Conservation (phyloP, 2,888 invertebrate genomes). For the Lasioglossum lativentre region DNA sequence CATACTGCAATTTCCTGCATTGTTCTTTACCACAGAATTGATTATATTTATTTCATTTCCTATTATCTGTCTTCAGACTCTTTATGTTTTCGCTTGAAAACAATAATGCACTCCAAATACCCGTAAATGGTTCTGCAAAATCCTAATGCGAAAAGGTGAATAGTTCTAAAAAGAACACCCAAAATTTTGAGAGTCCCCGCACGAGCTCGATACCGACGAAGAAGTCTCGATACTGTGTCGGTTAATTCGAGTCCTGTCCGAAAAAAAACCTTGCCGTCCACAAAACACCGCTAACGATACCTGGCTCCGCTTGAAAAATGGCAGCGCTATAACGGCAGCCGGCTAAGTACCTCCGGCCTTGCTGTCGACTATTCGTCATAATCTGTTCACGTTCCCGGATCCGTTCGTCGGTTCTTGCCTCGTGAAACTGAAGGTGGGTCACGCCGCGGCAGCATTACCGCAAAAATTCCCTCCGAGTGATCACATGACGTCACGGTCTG, state of each 20-base stretch:
- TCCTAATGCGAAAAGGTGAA: constrained; percentile 1
- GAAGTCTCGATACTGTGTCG: constrained; percentile 39
- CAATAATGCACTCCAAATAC: no score
- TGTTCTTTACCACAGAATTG: no score
- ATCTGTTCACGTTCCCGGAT: constrained; percentile 53
- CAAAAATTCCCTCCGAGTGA: not conserved
- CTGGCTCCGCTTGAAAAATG: constrained; percentile 62
- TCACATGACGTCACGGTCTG: not conserved
- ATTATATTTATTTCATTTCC: no score
- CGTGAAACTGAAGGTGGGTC: constrained; percentile 9
- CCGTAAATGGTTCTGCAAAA: not conserved
- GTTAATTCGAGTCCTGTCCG: constrained; percentile 54
- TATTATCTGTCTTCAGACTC: no score
- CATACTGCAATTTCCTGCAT: no score
- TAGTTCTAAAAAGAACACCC: no score
- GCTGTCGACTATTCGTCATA: constrained; percentile 65
- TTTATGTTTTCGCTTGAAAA: no score
- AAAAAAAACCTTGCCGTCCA: constrained; percentile 18
- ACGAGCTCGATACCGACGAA: constrained; percentile 25
- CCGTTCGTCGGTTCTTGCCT: constrained; percentile 1
- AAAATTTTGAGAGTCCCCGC: constrained; percentile 31
- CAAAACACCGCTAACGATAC: constrained; percentile 65
- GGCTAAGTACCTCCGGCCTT: constrained; percentile 54
- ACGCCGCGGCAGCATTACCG: not conserved
- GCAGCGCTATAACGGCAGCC: constrained; percentile 55